Conservation (phyloP, 2,888 invertebrate genomes). For the Julus scanicus region DNA sequence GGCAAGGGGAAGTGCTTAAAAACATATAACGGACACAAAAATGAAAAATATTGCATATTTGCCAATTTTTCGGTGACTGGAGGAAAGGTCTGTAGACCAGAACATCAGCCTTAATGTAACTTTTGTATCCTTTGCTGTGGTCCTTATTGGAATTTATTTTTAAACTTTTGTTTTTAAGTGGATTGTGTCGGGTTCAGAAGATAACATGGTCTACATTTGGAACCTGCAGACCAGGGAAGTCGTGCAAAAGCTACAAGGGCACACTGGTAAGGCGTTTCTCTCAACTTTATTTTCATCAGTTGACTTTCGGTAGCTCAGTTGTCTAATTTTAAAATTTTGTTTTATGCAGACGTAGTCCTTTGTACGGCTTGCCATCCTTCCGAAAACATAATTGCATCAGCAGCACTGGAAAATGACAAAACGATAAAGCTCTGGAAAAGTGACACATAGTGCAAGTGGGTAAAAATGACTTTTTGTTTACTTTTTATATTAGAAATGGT, state of each 20-base stretch:
- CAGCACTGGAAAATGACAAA: constrained; percentile 97
- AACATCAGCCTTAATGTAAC: not conserved
- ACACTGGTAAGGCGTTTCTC: constrained; percentile 78
- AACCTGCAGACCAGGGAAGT: constrained; percentile 99
- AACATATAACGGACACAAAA: constrained; percentile 97
- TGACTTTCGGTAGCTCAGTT: too few relatives aligned
- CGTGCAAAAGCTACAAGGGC: constrained; percentile 96
- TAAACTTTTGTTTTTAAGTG: constrained; percentile 75
- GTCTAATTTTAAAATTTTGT: constrained; percentile 56
- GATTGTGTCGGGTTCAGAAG: constrained; percentile 99
- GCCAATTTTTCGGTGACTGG: constrained; percentile 99
- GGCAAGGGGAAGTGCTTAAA: constrained; percentile 98
- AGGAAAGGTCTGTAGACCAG: constrained; percentile 80
- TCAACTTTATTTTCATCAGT: not conserved
- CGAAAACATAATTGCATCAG: constrained; percentile 99
- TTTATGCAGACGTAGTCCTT: constrained; percentile 80
- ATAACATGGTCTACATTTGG: constrained; percentile 99
- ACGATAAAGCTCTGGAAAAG: constrained; percentile 99
- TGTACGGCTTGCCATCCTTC: constrained; percentile 99
- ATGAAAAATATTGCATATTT: constrained; percentile 99
- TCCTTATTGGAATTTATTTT: not conserved
- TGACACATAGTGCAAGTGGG: constrained; percentile 68
- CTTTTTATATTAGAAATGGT: not conserved
- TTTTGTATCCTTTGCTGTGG: not conserved
- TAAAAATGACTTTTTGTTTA: not conserved